Conservation (phyloP, 2,797 vertebrate genomes). For the Hoplostethus atlanticus region DNA sequence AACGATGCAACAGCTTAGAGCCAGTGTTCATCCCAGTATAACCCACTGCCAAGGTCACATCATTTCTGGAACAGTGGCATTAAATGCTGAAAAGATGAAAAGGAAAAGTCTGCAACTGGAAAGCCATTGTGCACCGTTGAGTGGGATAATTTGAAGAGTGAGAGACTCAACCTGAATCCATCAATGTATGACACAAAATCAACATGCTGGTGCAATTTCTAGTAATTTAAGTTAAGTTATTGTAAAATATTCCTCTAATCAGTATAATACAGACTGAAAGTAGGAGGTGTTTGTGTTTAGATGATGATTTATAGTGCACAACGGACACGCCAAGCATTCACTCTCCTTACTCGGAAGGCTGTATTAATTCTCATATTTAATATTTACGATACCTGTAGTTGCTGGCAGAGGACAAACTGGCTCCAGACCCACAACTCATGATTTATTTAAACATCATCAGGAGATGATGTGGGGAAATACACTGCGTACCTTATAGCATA, state of each 20-base stretch:
- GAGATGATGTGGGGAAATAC: not conserved
- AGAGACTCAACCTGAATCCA: no score
- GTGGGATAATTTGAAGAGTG: not conserved
- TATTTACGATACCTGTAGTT: conserved; percentile 35
- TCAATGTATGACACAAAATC: no score
- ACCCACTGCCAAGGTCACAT: conserved; percentile 23
- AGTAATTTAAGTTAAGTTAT: no score
- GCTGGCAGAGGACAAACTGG: conserved; percentile 22
- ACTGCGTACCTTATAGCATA: not conserved
- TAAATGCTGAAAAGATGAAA: conserved; percentile 11
- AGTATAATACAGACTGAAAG: no score
- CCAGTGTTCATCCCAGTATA: not conserved
- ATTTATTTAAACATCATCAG: conserved; percentile 39
- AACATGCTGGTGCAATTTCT: no score
- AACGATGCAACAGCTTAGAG: conserved; percentile 29
- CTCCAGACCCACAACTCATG: conserved; percentile 24
- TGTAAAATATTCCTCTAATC: no score
- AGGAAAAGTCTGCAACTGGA: conserved; percentile 5
- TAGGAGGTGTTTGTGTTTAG: no score
- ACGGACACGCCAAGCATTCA: no score
- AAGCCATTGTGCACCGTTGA: not conserved
- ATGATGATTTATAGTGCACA: no score
- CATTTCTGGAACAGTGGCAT: conserved; percentile 10
- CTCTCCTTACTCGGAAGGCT: not conserved
- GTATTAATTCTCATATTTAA: conserved; percentile 7